A percentile compares a stretch with the other conserved stretches of the same genome.
phyloP scores from a whole-genome alignment of 2,888 invertebrate species.

The Lissocephala sabroskyi region DNA sequence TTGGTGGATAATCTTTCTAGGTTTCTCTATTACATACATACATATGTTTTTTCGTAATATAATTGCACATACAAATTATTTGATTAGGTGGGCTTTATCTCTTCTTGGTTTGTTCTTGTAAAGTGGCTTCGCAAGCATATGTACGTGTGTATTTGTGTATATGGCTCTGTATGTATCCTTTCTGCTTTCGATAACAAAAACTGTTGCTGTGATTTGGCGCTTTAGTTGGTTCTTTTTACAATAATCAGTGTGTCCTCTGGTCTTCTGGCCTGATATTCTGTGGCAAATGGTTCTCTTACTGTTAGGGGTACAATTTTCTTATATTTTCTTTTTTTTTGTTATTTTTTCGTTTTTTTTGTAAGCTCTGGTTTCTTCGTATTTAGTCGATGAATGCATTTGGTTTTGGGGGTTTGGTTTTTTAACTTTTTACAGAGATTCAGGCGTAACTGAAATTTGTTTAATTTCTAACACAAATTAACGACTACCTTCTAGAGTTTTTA shows the following conservation, averaged over 20 bases:
- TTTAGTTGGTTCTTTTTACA: slow-evolving; percentile 1
- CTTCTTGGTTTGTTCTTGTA: slow-evolving; percentile 32
- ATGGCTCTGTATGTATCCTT: slow-evolving; percentile 2
- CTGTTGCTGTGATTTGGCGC: neutral
- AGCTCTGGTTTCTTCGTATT: slow-evolving; percentile 54
- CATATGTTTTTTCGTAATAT: slow-evolving; percentile 26
- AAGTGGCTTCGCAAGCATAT: neutral
- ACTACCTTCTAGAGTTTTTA: slow-evolving; percentile 59
- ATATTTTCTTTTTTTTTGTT: slow-evolving; percentile 35
- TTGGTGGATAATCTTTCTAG: neutral
- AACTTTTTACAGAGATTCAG: slow-evolving; percentile 22
- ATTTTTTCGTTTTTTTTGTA: slow-evolving; percentile 24
- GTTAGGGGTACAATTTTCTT: slow-evolving; percentile 38
- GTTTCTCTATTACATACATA: slow-evolving; percentile 25
- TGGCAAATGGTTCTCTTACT: slow-evolving; percentile 32
- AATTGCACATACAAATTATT: slow-evolving; percentile 48
- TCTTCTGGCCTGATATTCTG: too few relatives aligned
- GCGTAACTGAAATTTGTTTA: slow-evolving; percentile 34
- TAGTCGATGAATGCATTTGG: slow-evolving; percentile 39
- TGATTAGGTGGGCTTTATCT: slow-evolving; percentile 64
- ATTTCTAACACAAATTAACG: slow-evolving; percentile 43
- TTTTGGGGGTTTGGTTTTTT: slow-evolving; percentile 23
- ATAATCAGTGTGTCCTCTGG: slow-evolving; percentile 19
- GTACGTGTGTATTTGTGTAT: neutral
- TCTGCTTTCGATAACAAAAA: slow-evolving; percentile 14